Base-by-base conservation (phyloP, 2,113 vertebrate species). In the Mesitornis unicolor region DNA sequence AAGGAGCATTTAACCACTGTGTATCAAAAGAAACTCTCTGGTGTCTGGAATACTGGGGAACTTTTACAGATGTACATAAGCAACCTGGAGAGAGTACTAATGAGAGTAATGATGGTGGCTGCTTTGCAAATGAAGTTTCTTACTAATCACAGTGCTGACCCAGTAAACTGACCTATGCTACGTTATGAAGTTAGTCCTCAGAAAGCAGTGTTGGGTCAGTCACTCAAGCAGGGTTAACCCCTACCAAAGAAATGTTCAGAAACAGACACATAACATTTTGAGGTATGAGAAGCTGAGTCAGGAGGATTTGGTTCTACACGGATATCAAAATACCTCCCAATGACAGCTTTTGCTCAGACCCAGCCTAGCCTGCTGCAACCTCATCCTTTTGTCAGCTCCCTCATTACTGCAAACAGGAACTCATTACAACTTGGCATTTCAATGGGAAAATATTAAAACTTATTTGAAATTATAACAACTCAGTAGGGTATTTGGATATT, bases 361-460 rank as follows among this genome's bases (percentile, higher is more conserved):
- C 51, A 83, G 28, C 45, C 9, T 60, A 35, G 24, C 18, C 24
- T 51, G 21, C 25, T 68, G 18, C 70, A 81, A 31, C 20, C n/a
- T 75, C 43, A 75, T 56, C 33, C 50, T n/a, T 5, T 33, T 59
- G 33, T 70, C 65, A 84, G 38, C 11, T 68, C 43, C 7, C 21
- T 71, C 29, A 16, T 43, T 79, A 60, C 35, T 64, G 35, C 33
- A 71, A 91, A 79, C 8, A 11, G 47, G 45, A 94, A 43, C 10
- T n/a, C 2, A 0, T 33, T 38, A 73, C 22, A 75, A 70, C 24
- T 38, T 2, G 0, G 20, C 5, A 43, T 43, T 48, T 63, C 26
- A 65, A 19, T 7, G 1, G 13, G 29, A 63, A 59, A 64, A 64
- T 21, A 83, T 10, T 13, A 57, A 71, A 71, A 43, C 11, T 42